Conservation (phyloP, 2,888 invertebrate genomes). For the Schrankia costaestrigalis region DNA sequence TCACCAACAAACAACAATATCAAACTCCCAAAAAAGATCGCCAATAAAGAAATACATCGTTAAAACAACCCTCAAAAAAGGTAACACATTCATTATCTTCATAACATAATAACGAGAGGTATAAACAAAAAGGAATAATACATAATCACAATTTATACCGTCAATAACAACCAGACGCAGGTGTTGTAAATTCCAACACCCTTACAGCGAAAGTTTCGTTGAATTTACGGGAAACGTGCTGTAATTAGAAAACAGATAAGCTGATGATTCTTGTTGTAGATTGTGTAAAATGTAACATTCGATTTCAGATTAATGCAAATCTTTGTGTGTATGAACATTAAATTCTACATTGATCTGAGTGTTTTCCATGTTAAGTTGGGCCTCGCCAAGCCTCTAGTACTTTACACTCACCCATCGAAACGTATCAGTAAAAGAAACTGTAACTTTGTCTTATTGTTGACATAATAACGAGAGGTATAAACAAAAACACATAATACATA, state of each 20-base stretch:
- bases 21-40: too few relatives aligned
- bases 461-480: conserved; percentile 19
- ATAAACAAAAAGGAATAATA: conserved; percentile 26
- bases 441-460: conserved; percentile 1
- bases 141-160: conserved; percentile 40
- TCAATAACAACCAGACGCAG: conserved; percentile 28
- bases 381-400: too few relatives aligned
- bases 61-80: background rate
- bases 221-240: conserved; percentile 25
- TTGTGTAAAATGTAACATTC: background rate
- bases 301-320: background rate
- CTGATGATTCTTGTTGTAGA: background rate
- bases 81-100: conserved; percentile 1
- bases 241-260: conserved; percentile 20
- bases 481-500: conserved; percentile 25
- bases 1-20: too few relatives aligned
- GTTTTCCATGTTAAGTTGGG: too few relatives aligned
- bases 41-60: background rate
- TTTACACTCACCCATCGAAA: too few relatives aligned
- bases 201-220: conserved; percentile 20
- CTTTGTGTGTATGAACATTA: too few relatives aligned
- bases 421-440: background rate
- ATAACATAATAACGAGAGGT: conserved; percentile 10
- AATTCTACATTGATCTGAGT: too few relatives aligned
- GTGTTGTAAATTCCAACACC: conserved; percentile 33